Evolutionary conservation across 2,888 invertebrate species (phyloP).

Genomic region (Gastrophysa polygoni): DNA sequence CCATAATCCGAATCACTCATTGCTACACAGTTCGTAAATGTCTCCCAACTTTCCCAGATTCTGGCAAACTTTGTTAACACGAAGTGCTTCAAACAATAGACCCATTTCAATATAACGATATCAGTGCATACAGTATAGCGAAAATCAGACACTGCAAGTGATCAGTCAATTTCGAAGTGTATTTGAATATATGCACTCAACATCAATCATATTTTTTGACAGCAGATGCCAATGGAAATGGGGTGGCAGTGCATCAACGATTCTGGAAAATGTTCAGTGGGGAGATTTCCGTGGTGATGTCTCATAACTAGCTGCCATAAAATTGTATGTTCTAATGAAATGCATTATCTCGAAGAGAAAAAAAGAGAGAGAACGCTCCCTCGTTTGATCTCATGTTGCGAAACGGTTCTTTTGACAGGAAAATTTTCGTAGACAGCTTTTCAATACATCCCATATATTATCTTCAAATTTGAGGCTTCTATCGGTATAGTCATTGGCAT

Average conservation of each 20-base stretch:
- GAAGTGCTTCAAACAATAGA: not conserved
- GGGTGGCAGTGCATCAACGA: conserved; percentile 11
- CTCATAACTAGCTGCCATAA: not conserved
- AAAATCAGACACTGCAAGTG: conserved; percentile 31
- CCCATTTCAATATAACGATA: not conserved
- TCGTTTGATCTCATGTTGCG: no score
- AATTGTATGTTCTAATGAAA: not conserved
- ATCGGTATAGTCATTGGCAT: no score
- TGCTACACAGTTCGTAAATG: no score
- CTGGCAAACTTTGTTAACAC: not conserved
- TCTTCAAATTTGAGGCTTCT: no score
- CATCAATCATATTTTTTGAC: conserved; percentile 42
- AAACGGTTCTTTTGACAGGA: no score
- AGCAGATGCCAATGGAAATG: conserved; percentile 15
- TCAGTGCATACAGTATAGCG: not conserved
- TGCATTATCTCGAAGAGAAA: no score
- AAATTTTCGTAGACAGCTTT: no score
- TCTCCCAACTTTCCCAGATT: not conserved
- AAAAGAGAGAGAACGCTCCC: no score
- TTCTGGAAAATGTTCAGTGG: not conserved
- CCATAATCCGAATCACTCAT: no score
- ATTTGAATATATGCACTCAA: conserved; percentile 45
- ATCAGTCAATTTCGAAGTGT: conserved; percentile 39
- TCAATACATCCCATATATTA: no score
- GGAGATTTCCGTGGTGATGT: not conserved